Evolutionary conservation across 2,113 vertebrate species (phyloP).

Genomic region (Nycticryphes semicollaris): DNA sequence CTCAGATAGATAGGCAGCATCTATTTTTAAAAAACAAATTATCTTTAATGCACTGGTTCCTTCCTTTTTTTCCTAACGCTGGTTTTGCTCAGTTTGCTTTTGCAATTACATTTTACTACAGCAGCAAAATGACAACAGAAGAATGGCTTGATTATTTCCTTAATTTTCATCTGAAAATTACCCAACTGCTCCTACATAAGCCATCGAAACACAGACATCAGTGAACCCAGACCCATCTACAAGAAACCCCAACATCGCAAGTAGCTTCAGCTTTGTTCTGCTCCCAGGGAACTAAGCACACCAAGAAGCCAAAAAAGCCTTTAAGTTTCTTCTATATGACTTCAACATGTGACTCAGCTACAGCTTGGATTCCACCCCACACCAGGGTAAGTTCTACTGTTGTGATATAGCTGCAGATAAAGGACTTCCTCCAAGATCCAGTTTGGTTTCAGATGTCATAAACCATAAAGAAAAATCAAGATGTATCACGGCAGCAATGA

Average conservation of each 20-base stretch:
- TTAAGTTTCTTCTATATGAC: background rate
- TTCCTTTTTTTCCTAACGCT: conserved; percentile 50
- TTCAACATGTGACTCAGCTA: background rate
- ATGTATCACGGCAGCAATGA: background rate
- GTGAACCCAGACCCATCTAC: background rate
- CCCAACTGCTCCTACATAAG: background rate
- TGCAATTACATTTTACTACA: conserved; percentile 33
- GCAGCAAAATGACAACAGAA: background rate
- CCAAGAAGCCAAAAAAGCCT: background rate
- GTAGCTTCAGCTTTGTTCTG: background rate
- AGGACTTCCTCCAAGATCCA: background rate
- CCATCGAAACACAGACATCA: background rate
- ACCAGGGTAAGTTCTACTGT: background rate
- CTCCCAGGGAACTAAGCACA: background rate
- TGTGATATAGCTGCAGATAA: background rate
- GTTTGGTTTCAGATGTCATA: background rate
- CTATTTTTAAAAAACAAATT: conserved; percentile 35
- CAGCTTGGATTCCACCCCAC: background rate
- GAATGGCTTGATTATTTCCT: conserved; percentile 20
- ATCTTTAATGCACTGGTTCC: conserved; percentile 40
- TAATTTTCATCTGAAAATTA: conserved; percentile 37
- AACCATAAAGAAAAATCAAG: background rate
- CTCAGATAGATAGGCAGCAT: background rate
- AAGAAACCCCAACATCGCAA: background rate
- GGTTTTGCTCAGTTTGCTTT: conserved; percentile 26